Conservation (phyloP, 2,888 invertebrate genomes). For the Hirtodrosophila alboralis region DNA sequence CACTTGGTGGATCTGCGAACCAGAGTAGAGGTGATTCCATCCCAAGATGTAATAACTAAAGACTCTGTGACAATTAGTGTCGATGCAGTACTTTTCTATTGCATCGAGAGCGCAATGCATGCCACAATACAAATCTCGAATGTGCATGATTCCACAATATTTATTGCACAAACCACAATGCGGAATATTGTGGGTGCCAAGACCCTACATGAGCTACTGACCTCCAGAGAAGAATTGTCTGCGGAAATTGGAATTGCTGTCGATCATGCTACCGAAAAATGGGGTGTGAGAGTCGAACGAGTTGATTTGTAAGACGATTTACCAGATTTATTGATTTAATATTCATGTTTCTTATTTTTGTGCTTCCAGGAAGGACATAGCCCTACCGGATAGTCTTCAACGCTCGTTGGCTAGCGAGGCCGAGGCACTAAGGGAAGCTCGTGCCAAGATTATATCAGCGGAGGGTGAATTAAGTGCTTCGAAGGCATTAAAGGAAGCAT, state of each 20-base stretch:
- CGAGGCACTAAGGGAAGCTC: conserved; percentile 74
- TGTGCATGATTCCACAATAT: conserved; percentile 88
- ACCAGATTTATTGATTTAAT: conserved; percentile 21
- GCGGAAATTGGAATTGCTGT: conserved; percentile 92
- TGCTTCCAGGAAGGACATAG: conserved; percentile 69
- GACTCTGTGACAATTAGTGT: conserved; percentile 96
- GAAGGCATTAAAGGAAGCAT: conserved; percentile 69
- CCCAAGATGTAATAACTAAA: conserved; percentile 90
- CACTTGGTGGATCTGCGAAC: conserved; percentile 86
- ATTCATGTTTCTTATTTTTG: too few species aligned
- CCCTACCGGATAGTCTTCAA: conserved; percentile 64
- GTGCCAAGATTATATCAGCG: conserved; percentile 78
- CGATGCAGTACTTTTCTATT: conserved; percentile 93
- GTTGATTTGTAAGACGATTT: conserved; percentile 90
- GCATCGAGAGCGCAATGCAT: conserved; percentile 89
- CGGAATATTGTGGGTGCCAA: conserved; percentile 96
- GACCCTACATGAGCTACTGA: conserved; percentile 94
- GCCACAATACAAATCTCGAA: conserved; percentile 88
- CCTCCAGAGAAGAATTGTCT: conserved; percentile 94
- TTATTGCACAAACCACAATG: conserved; percentile 92
- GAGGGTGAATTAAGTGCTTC: conserved; percentile 76
- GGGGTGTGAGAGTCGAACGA: conserved; percentile 96
- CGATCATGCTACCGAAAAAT: conserved; percentile 93
- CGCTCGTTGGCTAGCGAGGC: conserved; percentile 78
- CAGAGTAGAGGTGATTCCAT: conserved; percentile 86